Percentiles rank a stretch among this genome's conserved stretches.
Conservation (phyloP, 2,113 vertebrate species). For the Amphiprion ocellaris region DNA sequence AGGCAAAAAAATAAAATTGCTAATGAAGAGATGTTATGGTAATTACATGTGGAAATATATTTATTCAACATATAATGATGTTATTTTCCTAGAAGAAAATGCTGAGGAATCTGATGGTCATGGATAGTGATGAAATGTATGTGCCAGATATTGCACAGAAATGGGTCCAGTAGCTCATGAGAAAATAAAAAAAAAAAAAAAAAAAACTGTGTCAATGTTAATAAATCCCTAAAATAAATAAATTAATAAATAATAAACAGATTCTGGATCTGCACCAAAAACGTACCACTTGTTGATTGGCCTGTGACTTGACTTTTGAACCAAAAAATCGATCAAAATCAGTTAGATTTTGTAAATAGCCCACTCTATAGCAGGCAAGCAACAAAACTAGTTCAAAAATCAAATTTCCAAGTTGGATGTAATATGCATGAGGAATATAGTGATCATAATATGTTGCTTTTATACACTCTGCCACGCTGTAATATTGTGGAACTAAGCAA, state of each 20-base stretch:
- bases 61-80: not conserved
- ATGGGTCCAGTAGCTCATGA: too few species aligned
- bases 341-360: too few species aligned
- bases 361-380: too few species aligned
- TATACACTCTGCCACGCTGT: not conserved
- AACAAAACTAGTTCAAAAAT: too few species aligned
- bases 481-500: not conserved
- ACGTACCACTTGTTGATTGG: too few species aligned
- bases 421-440: too few species aligned
- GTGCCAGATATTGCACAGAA: too few species aligned
- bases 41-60: constrained; percentile 6
- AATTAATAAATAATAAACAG: not conserved
- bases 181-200: not conserved
- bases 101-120: not conserved
- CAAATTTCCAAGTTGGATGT: too few species aligned
- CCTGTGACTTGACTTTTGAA: too few species aligned
- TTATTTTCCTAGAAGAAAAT: not conserved
- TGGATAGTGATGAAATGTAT: too few species aligned
- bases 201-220: not conserved
- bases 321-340: too few species aligned
- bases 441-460: not conserved
- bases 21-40: constrained; percentile 10
- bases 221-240: not conserved
- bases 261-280: too few species aligned
- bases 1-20: not conserved